phyloP scores from a whole-genome alignment of 2,888 invertebrate genomes.

The Heliconius sara region DNA sequence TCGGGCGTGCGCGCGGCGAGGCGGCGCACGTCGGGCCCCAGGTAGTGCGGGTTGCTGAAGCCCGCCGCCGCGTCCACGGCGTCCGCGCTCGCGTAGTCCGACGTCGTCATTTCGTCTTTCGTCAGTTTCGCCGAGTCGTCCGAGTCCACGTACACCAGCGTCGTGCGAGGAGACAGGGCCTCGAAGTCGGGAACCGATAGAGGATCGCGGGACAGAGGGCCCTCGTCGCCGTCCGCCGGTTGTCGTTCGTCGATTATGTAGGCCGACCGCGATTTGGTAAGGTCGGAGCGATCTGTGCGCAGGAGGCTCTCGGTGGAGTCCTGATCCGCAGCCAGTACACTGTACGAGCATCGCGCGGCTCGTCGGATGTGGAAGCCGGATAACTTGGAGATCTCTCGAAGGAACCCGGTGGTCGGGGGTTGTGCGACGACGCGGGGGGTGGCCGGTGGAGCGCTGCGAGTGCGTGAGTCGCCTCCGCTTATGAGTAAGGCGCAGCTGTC shows the following conservation, averaged over 20 bases:
- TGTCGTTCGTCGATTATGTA: conserved; percentile 80
- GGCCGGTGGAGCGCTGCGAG: conserved; percentile 52
- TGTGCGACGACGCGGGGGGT: conserved; percentile 48
- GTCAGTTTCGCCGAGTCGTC: conserved; percentile 87
- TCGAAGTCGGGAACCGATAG: conserved; percentile 90
- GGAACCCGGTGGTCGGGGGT: conserved; percentile 77
- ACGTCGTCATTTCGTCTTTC: conserved; percentile 78
- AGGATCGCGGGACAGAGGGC: conserved; percentile 85
- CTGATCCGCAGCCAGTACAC: conserved; percentile 85
- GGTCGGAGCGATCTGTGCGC: conserved; percentile 61
- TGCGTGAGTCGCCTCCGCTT: conserved; percentile 79
- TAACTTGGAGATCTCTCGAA: conserved; percentile 88
- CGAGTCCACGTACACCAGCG: conserved; percentile 88
- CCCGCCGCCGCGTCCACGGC: conserved; percentile 84
- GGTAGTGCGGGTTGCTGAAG: conserved; percentile 90
- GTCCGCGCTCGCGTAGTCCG: conserved; percentile 91
- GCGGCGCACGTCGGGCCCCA: conserved; percentile 88
- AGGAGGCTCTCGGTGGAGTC: conserved; percentile 87
- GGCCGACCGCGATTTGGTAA: conserved; percentile 85
- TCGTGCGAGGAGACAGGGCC: conserved; percentile 86
- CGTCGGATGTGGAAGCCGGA: conserved; percentile 88
- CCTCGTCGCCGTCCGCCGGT: conserved; percentile 59
- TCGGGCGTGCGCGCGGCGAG: conserved; percentile 88
- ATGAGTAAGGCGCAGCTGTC: conserved; percentile 88
- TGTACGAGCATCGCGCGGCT: conserved; percentile 88